Base-by-base conservation (phyloP, 1,140 invertebrate species). In the Helicoverpa zea region DNA sequence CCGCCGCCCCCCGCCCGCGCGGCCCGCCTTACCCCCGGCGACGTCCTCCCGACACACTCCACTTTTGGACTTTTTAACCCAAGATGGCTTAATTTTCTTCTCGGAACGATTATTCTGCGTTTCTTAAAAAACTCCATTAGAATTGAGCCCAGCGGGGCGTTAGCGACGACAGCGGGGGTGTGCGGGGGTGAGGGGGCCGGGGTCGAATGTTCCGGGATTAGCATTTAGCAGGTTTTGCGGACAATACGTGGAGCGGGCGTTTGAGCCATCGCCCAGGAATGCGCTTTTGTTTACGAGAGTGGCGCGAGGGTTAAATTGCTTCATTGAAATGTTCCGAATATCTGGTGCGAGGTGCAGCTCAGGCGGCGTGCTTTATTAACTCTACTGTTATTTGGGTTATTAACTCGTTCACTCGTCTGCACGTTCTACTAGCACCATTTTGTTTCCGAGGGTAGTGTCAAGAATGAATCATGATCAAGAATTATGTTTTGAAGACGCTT, bases 11-110 rank as follows among this genome's bases (percentile, higher is more conserved):
- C 63, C 75, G 52, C 56, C 70, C 78, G 14, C 83, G 73, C 11
- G 3, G 72, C 84, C 81, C 30, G 73, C 68, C 82, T 75, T 80
- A 58, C 66, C 58, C 58, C 63, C 73, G 61, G 72, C 29, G 63
- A 35, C 43, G 43, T 30, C 78, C 64, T 43, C 63, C 61, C 77
- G 70, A 61, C 76, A 81, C 81, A 79, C 88, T 86, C 83, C 84
- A 83, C 80, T 90, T 91, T 91, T 89, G 88, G 90, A 90, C 89
- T 90, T 90, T 93, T 93, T 91, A 91, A 87, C 84, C 88, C 84
- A 89, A 92, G 90, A 92, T 90, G 90, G 88, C 89, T 92, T 90
- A 90, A 92, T 93, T 91, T 91, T 86, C 87, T 88, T 85, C 85
- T 70, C 76, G 74, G 77, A 74, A 80, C 85, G 81, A 85, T 86